Conservation (phyloP, 2,797 vertebrate genomes). For the Choloepus didactylus region DNA sequence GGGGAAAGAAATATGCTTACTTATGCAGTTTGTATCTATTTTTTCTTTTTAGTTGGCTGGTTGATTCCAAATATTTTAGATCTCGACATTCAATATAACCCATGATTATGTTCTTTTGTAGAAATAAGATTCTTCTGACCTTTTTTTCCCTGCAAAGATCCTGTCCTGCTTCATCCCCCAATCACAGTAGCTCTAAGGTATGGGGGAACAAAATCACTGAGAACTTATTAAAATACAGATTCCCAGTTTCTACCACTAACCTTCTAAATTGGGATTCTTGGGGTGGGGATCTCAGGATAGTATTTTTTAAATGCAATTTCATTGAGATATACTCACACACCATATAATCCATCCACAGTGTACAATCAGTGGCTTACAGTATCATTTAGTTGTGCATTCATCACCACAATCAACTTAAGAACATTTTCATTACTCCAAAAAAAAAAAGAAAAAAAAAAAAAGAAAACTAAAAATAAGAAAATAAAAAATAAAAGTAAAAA, state of each 20-base stretch:
- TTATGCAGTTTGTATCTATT: not conserved
- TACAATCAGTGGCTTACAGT: too few species aligned
- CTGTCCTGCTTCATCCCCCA: not conserved
- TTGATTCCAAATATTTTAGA: not conserved
- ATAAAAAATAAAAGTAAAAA: too few species aligned
- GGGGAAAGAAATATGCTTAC: not conserved
- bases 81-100: not conserved
- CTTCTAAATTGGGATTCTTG: not conserved
- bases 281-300: not conserved
- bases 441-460: too few species aligned
- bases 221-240: not conserved
- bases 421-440: too few species aligned
- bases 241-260: not conserved
- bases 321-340: too few species aligned
- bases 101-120: not conserved
- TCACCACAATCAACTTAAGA: too few species aligned
- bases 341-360: too few species aligned
- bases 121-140: not conserved
- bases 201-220: not conserved
- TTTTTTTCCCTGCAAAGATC: not conserved
- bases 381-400: too few species aligned
- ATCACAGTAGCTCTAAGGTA: not conserved
- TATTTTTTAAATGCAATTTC: not conserved
- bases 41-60: not conserved
- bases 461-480: too few species aligned